Evolutionary conservation across 2,797 vertebrate genomes (phyloP).

Genomic region (Aeoliscus strigatus): DNA sequence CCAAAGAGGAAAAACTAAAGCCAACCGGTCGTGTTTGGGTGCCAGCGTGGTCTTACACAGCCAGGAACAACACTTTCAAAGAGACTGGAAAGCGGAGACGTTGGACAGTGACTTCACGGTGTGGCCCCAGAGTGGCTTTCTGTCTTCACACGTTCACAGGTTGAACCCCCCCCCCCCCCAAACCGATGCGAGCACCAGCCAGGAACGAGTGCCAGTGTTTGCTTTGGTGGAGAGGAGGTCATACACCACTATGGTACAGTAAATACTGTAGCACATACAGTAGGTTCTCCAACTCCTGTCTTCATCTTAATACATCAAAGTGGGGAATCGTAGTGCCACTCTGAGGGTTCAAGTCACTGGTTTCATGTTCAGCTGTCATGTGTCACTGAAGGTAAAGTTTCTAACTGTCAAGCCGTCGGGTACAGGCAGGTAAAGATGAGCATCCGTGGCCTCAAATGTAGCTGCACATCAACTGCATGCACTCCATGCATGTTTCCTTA

Average conservation of each 20-base stretch:
- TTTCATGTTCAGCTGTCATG: constrained; percentile 29
- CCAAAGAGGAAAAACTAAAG: too few relatives aligned
- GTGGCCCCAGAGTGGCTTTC: too few relatives aligned
- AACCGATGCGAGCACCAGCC: too few relatives aligned
- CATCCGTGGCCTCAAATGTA: constrained; percentile 37
- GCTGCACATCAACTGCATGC: constrained; percentile 47
- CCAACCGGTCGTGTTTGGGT: too few relatives aligned
- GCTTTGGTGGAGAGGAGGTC: neutral
- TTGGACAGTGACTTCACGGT: too few relatives aligned
- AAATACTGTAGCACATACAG: constrained; percentile 26
- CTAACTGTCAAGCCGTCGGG: constrained; percentile 7
- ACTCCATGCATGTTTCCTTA: constrained; percentile 39
- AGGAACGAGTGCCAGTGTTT: too few relatives aligned
- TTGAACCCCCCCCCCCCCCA: too few relatives aligned
- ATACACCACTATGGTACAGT: neutral
- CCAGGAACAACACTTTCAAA: too few relatives aligned
- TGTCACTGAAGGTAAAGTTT: constrained; percentile 13
- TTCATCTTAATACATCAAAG: constrained; percentile 30
- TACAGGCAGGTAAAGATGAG: constrained; percentile 10
- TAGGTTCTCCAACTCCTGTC: constrained; percentile 5
- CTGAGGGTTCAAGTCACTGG: constrained; percentile 30
- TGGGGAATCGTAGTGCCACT: constrained; percentile 41
- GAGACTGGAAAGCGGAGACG: too few relatives aligned
- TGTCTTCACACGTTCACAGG: too few relatives aligned
- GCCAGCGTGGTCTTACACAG: too few relatives aligned